These are phyloP conservation scores for Maccullochella peelii DNA, from an alignment of 2,113 vertebrate species.

Conservation along the genomic window DNA sequence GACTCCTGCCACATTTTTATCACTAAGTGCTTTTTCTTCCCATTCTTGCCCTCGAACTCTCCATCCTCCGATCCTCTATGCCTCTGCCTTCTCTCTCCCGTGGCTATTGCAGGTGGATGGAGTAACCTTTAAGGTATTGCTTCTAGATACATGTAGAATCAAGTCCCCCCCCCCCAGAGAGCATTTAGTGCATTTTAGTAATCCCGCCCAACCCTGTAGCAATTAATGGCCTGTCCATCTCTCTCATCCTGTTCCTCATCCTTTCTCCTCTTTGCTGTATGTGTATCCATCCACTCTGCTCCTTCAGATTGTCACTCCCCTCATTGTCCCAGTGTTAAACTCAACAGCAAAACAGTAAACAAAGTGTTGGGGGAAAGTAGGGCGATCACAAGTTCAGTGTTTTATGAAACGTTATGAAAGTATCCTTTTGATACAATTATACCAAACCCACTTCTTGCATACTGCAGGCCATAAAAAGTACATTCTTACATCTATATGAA, in stretches of 20 bases:
- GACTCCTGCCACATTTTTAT: slow-evolving; percentile 41
- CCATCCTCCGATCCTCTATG: slow-evolving; percentile 65
- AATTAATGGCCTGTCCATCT: slow-evolving; percentile 5
- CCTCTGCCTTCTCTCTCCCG: slow-evolving; percentile 64
- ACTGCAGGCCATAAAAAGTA: background rate
- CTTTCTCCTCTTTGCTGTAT: background rate
- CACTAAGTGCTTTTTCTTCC: slow-evolving; percentile 60
- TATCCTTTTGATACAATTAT: background rate
- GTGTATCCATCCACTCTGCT: background rate
- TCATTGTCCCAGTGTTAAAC: background rate
- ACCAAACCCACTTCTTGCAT: background rate
- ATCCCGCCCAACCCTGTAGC: slow-evolving; percentile 43
- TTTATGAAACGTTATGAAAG: background rate
- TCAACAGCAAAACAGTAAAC: background rate
- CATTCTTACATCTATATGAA: background rate
- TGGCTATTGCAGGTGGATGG: slow-evolving; percentile 79
- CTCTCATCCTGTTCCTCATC: background rate
- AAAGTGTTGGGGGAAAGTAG: background rate
- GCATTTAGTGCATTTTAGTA: slow-evolving; percentile 62
- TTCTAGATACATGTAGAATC: slow-evolving; percentile 71
- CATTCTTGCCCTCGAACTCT: slow-evolving; percentile 57
- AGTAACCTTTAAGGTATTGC: slow-evolving; percentile 80
- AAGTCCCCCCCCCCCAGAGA: slow-evolving; percentile 37
- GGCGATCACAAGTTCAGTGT: background rate
- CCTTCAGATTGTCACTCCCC: slow-evolving; percentile 8